Percentiles rank a stretch among this genome's conserved stretches.
These are phyloP conservation scores for Ceramica pisi DNA, from an alignment of 2,888 invertebrate genomes.

Conservation along the genomic window DNA sequence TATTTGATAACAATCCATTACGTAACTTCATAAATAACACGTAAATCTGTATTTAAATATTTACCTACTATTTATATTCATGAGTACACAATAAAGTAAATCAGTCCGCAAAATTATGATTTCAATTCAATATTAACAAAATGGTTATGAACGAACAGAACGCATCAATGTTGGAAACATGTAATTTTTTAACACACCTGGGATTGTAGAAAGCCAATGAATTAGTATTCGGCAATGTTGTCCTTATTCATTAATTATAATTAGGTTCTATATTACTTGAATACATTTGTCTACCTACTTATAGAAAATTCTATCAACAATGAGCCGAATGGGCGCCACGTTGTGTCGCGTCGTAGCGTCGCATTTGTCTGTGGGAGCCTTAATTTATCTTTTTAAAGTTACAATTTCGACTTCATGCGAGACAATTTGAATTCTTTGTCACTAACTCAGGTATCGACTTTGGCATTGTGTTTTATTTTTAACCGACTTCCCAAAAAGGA, in stretches of 20 bases:
- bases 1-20: background rate
- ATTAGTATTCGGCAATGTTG: constrained; percentile 33
- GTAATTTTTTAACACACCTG: constrained; percentile 12
- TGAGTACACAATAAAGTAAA: background rate
- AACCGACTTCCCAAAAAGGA: no score
- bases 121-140: constrained; percentile 13
- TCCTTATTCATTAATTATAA: constrained; percentile 20
- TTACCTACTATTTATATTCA: constrained; percentile 6
- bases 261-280: background rate
- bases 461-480: no score
- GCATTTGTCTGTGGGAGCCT: no score
- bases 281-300: no score
- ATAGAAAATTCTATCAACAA: no score
- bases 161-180: background rate
- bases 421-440: no score
- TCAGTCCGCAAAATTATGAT: constrained; percentile 6
- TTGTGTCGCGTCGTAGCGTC: no score
- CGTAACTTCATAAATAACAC: background rate
- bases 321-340: no score
- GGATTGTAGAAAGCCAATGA: constrained; percentile 18
- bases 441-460: no score
- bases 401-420: no score
- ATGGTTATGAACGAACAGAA: background rate
- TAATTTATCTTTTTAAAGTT: no score
- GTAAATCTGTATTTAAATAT: background rate